Evolutionary conservation across 2,797 vertebrate genomes (phyloP).

Genomic region (Oreonectes daqikongensis): DNA sequence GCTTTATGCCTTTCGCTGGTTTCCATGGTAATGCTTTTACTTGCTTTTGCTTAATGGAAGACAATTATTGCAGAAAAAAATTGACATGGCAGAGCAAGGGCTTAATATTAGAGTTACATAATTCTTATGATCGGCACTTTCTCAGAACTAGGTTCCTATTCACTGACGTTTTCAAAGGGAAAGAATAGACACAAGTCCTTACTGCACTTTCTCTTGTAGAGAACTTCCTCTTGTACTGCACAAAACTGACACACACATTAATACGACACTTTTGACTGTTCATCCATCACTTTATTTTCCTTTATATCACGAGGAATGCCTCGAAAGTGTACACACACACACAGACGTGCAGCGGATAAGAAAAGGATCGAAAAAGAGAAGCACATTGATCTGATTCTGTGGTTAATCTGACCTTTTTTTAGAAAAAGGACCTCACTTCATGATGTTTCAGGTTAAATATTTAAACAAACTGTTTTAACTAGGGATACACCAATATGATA

Average conservation of each 20-base stretch:
- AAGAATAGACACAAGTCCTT: background rate
- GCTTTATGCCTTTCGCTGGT: constrained; percentile 39
- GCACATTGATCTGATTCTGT: no score
- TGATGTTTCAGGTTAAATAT: background rate
- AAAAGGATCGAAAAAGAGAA: background rate
- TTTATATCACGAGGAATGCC: background rate
- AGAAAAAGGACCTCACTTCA: background rate
- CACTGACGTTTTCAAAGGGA: background rate
- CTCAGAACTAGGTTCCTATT: background rate
- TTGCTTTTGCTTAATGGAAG: constrained; percentile 42
- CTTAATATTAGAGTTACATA: background rate
- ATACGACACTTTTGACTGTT: background rate
- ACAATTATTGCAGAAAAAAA: constrained; percentile 37
- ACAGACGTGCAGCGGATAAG: background rate
- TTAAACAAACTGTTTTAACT: no score
- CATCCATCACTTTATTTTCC: background rate
- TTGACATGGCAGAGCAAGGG: constrained; percentile 13
- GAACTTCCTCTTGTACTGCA: background rate
- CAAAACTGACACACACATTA: background rate
- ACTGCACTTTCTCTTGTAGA: background rate
- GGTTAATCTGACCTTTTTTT: background rate
- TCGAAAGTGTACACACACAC: background rate
- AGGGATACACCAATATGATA: no score
- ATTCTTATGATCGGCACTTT: constrained; percentile 1
- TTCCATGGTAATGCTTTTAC: constrained; percentile 54